A percentile compares a stretch with the other conserved stretches of the same genome.
phyloP scores from a whole-genome alignment of 2,888 invertebrate genomes.

The Andrena trimmerana region DNA sequence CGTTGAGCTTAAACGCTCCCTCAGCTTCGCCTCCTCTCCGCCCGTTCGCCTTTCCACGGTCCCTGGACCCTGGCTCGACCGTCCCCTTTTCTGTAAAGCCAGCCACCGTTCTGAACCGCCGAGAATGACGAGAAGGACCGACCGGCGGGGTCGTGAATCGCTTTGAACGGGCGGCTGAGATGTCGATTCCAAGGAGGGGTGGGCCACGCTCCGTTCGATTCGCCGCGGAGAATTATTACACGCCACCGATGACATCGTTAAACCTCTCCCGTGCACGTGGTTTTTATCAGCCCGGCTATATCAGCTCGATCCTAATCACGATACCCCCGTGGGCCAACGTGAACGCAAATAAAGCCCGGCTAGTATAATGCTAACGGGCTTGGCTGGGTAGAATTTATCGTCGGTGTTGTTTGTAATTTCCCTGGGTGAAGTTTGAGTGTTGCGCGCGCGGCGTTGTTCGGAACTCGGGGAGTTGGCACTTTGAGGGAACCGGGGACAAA shows the following conservation, averaged over 20 bases:
- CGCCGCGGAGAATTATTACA: slow-evolving; percentile 1
- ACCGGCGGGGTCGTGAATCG: not conserved
- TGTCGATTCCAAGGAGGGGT: not conserved
- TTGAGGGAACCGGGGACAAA: slow-evolving; percentile 10
- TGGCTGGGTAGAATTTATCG: slow-evolving; percentile 16
- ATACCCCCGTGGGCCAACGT: not conserved
- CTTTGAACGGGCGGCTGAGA: not conserved
- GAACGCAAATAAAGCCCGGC: slow-evolving; percentile 14
- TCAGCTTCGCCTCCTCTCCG: slow-evolving; percentile 1
- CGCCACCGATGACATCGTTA: not conserved
- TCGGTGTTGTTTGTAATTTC: slow-evolving; percentile 33
- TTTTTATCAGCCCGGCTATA: slow-evolving; percentile 16
- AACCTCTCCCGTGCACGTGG: not conserved
- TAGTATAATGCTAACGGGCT: too few relatives aligned
- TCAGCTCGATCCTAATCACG: slow-evolving; percentile 7
- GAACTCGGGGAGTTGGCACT: slow-evolving; percentile 4
- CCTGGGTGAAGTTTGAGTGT: slow-evolving; percentile 13
- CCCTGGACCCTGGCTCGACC: not conserved
- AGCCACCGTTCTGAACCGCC: slow-evolving; percentile 8
- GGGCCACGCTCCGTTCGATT: not conserved
- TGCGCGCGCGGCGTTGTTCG: not conserved
- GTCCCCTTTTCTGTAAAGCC: slow-evolving; percentile 20
- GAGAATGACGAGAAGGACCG: not conserved
- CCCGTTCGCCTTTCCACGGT: not conserved
- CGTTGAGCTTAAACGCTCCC: slow-evolving; percentile 33